A percentile compares a stretch with the other conserved stretches of the same genome.
Evolutionary conservation across 2,888 invertebrate species (phyloP).

Genomic region (Rhamnusium bicolor): DNA sequence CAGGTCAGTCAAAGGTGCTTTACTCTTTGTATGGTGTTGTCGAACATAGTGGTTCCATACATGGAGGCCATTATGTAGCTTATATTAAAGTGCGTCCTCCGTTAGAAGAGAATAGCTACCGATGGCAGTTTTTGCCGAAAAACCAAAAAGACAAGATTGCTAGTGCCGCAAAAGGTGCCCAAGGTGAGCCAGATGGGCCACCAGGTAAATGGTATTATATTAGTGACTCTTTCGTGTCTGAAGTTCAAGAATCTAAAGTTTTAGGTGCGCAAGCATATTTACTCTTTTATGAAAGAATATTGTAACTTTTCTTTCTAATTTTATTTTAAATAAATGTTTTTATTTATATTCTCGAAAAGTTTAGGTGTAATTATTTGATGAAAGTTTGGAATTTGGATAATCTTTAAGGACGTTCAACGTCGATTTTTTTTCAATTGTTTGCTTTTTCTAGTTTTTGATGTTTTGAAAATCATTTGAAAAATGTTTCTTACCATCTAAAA

Average conservation of each 20-base stretch:
- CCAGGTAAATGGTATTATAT: constrained; percentile 94
- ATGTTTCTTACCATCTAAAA: not conserved
- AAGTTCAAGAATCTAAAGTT: constrained; percentile 86
- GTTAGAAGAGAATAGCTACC: constrained; percentile 76
- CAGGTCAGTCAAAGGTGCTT: constrained; percentile 72
- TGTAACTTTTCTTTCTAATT: constrained; percentile 71
- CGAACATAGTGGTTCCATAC: constrained; percentile 93
- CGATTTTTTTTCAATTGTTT: not conserved
- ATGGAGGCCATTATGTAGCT: constrained; percentile 94
- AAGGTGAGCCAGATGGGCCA: constrained; percentile 71
- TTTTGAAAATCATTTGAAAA: not conserved
- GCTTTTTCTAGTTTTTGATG: not conserved
- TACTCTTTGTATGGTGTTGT: constrained; percentile 97
- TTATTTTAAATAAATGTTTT: constrained; percentile 33
- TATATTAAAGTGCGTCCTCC: constrained; percentile 90
- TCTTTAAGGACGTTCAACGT: not conserved
- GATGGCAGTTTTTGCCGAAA: constrained; percentile 82
- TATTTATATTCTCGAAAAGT: constrained; percentile 38
- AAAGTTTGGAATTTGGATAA: constrained; percentile 21
- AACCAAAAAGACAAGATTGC: constrained; percentile 67
- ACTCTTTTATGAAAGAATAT: constrained; percentile 95
- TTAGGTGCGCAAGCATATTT: constrained; percentile 93
- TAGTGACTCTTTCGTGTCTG: constrained; percentile 90
- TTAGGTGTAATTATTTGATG: constrained; percentile 4
- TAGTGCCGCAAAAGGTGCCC: constrained; percentile 69